phyloP scores from a whole-genome alignment of 2,888 invertebrate genomes.

The Volucella inflata region DNA sequence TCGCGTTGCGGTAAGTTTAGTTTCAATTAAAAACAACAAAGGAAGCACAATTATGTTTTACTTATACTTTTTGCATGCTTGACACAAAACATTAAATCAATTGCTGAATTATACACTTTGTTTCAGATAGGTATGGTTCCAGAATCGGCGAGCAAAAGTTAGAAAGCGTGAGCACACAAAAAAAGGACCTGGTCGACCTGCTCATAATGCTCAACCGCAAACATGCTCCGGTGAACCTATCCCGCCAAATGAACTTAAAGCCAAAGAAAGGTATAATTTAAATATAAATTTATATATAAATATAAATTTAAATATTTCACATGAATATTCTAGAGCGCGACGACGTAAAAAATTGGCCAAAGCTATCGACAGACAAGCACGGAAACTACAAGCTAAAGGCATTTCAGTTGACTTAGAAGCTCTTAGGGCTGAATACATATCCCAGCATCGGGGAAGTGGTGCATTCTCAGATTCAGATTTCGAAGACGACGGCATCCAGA shows the following conservation, averaged over 20 bases:
- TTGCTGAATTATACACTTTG: slow-evolving; percentile 86
- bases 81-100: background rate
- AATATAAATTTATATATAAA: background rate
- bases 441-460: slow-evolving; percentile 88
- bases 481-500: slow-evolving; percentile 89
- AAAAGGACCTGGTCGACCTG: slow-evolving; percentile 98
- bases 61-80: background rate
- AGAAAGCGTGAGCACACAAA: slow-evolving; percentile 99
- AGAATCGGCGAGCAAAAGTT: slow-evolving; percentile 99
- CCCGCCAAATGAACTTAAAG: slow-evolving; percentile 93
- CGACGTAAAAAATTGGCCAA: slow-evolving; percentile 96
- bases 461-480: slow-evolving; percentile 87
- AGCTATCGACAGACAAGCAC: slow-evolving; percentile 95
- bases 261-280: slow-evolving; percentile 89
- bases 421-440: slow-evolving; percentile 92
- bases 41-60: too few relatives aligned
- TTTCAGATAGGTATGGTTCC: slow-evolving; percentile 97
- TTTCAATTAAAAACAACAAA: slow-evolving; percentile 75
- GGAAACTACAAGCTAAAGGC: slow-evolving; percentile 95
- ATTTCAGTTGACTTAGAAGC: slow-evolving; percentile 95
- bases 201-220: slow-evolving; percentile 99
- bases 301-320: background rate
- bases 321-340: slow-evolving; percentile 87
- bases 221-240: slow-evolving; percentile 99
- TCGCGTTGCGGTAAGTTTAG: slow-evolving; percentile 95